Percentiles rank a stretch among this genome's conserved stretches.
phyloP scores from a whole-genome alignment of 2,797 vertebrate genomes.

The Picus viridis region DNA sequence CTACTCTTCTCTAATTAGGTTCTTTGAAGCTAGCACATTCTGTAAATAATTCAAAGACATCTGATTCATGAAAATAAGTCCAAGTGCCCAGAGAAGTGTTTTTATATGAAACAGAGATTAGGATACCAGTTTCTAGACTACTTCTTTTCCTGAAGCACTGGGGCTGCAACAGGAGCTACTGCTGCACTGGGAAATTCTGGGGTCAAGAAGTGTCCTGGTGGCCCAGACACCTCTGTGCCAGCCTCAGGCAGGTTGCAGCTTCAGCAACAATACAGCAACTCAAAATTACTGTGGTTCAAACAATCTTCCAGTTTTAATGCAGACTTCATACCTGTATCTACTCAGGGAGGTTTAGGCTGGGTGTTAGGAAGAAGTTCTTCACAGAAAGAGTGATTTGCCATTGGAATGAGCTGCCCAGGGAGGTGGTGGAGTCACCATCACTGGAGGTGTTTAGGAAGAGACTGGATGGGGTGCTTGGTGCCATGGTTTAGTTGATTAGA shows the following conservation, averaged over 20 bases:
- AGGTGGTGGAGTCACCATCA: no score
- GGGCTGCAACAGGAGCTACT: neutral
- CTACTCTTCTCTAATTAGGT: conserved; percentile 27
- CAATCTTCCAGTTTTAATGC: neutral
- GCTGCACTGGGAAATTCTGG: neutral
- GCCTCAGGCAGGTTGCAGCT: neutral
- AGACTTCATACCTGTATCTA: neutral
- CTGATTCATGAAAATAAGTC: conserved; percentile 5
- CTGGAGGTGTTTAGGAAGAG: no score
- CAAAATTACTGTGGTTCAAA: neutral
- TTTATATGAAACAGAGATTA: neutral
- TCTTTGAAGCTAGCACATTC: conserved; percentile 40
- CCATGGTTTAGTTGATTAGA: no score
- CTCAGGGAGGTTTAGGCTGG: neutral
- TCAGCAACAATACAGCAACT: neutral
- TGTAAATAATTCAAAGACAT: conserved; percentile 57
- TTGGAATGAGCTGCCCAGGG: no score
- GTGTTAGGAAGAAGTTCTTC: no score
- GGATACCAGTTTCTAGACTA: neutral
- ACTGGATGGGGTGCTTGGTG: no score
- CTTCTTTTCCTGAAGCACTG: neutral
- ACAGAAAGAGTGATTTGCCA: no score
- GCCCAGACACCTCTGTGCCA: neutral
- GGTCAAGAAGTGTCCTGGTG: neutral
- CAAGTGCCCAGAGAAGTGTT: neutral